phyloP scores from a whole-genome alignment of 2,888 invertebrate genomes.

The Arge pagana region DNA sequence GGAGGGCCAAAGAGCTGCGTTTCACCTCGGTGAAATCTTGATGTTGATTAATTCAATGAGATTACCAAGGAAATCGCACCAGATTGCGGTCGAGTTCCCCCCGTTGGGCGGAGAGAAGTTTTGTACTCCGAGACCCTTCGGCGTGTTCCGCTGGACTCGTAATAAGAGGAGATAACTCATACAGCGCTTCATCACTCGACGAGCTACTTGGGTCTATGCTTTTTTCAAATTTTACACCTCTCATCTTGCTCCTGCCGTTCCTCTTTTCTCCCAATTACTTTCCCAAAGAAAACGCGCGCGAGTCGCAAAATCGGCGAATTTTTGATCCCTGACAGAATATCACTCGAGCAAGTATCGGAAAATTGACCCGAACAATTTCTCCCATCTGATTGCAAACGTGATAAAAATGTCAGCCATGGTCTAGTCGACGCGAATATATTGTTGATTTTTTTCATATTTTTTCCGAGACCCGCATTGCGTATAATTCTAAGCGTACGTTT shows the following conservation, averaged over 20 bases:
- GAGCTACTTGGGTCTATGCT: too few relatives aligned
- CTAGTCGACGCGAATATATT: too few relatives aligned
- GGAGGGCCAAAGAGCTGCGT: constrained; percentile 10
- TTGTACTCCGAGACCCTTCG: constrained; percentile 10
- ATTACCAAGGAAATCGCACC: constrained; percentile 18
- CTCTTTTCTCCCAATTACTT: constrained; percentile 1
- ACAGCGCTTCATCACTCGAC: neutral
- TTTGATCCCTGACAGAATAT: too few relatives aligned
- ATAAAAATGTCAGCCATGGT: too few relatives aligned
- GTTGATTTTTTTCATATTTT: too few relatives aligned
- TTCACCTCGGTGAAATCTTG: constrained; percentile 10
- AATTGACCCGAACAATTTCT: too few relatives aligned
- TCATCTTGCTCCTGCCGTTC: neutral
- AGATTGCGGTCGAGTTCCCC: constrained; percentile 14
- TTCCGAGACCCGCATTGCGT: too few relatives aligned
- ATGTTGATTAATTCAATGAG: constrained; percentile 21
- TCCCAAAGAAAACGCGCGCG: too few relatives aligned
- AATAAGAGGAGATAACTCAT: constrained; percentile 16
- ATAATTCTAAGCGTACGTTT: too few relatives aligned
- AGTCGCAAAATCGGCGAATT: too few relatives aligned
- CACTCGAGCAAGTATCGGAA: too few relatives aligned
- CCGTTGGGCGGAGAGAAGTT: constrained; percentile 17
- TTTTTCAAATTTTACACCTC: neutral
- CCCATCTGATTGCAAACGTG: too few relatives aligned
- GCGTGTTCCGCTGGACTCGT: constrained; percentile 15